These are phyloP conservation scores for Platanista minor DNA, from an alignment of 2,113 vertebrate species.

Conservation along the genomic window DNA sequence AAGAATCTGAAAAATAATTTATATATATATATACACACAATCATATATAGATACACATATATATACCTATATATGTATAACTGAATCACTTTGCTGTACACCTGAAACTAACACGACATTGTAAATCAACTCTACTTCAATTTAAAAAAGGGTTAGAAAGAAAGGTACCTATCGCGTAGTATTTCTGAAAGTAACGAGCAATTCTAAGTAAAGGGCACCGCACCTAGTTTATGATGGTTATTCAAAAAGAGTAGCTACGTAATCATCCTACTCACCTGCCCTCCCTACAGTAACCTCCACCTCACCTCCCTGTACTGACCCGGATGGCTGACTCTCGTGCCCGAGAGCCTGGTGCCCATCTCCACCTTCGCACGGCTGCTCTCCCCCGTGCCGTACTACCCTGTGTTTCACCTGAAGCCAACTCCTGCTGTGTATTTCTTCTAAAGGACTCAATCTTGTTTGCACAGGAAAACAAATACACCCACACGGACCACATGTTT, in stretches of 20 bases:
- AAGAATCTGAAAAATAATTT: neutral
- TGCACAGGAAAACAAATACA: constrained; percentile 27
- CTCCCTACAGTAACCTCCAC: neutral
- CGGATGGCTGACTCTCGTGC: neutral
- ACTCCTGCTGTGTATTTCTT: constrained; percentile 24
- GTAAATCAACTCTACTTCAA: neutral
- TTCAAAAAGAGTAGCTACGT: neutral
- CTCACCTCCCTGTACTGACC: neutral
- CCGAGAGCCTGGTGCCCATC: rapidly evolving
- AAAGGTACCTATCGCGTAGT: neutral
- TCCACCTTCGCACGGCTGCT: neutral
- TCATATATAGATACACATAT: no score
- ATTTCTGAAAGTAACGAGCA: constrained; percentile 11
- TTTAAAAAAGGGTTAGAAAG: neutral
- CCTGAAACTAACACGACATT: neutral
- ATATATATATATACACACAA: no score
- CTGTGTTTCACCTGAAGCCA: neutral
- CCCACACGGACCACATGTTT: constrained; percentile 20
- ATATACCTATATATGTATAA: neutral
- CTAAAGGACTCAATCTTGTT: constrained; percentile 9
- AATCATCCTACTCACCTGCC: neutral
- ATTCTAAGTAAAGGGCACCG: neutral
- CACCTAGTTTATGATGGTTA: neutral
- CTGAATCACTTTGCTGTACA: neutral
- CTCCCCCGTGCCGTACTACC: neutral